These are phyloP conservation scores for Clarias pachynema DNA, from an alignment of 2,797 vertebrate species.

Conservation along the genomic window DNA sequence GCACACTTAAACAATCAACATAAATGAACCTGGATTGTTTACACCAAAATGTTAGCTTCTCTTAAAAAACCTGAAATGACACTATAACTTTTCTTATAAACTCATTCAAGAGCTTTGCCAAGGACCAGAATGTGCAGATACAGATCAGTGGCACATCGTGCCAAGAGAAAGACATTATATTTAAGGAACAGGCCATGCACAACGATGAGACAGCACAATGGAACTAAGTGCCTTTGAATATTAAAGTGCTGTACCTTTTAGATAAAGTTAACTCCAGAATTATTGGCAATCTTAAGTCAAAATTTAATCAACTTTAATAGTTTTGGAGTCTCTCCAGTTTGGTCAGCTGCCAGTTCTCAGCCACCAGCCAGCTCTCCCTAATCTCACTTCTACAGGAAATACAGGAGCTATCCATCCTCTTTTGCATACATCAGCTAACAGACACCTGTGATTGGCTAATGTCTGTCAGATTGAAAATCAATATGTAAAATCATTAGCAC, in stretches of 20 bases:
- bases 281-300: background rate
- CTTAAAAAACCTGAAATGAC: constrained; percentile 19
- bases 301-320: constrained; percentile 5
- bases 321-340: constrained; percentile 11
- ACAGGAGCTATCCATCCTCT: background rate
- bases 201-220: constrained; percentile 29
- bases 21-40: constrained; percentile 12
- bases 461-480: background rate
- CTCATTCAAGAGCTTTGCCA: background rate
- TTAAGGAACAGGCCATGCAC: constrained; percentile 11
- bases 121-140: constrained; percentile 8
- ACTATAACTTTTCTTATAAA: constrained; percentile 37
- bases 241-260: constrained; percentile 32
- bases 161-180: constrained; percentile 28
- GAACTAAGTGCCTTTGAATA: constrained; percentile 26
- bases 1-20: constrained; percentile 5
- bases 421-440: constrained; percentile 1
- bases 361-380: background rate
- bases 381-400: background rate
- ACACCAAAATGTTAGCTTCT: constrained; percentile 4
- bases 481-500: background rate
- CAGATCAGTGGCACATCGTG: constrained; percentile 7
- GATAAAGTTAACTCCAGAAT: constrained; percentile 14
- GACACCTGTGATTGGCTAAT: background rate
- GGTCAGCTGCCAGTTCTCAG: background rate